A percentile compares a stretch with the other conserved stretches of the same genome.
Conservation (phyloP, 2,797 vertebrate genomes). For the Hippopotamyrus pictus region DNA sequence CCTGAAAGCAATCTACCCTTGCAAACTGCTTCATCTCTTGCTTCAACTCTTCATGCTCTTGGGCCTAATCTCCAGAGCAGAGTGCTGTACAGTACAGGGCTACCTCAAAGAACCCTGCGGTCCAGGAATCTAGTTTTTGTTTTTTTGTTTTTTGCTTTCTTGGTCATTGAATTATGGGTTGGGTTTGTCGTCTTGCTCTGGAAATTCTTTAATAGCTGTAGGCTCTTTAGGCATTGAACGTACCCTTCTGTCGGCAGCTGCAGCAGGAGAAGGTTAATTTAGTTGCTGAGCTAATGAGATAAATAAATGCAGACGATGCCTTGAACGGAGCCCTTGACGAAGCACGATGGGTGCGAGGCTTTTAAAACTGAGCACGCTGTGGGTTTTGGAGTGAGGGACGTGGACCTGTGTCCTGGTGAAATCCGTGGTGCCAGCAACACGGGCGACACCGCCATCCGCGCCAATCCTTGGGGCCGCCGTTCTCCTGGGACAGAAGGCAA, state of each 20-base stretch:
- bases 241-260: not conserved
- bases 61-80: not conserved
- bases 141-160: not conserved
- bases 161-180: not conserved
- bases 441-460: not conserved
- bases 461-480: not conserved
- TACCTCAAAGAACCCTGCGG: not conserved
- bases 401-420: not conserved
- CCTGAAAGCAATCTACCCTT: not conserved
- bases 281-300: not conserved
- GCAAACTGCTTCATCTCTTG: not conserved
- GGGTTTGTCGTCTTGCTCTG: not conserved
- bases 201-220: not conserved
- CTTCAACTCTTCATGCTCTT: not conserved
- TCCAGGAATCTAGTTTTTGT: not conserved
- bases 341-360: not conserved
- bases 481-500: slow-evolving; percentile 34
- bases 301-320: not conserved
- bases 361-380: not conserved
- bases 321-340: not conserved
- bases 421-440: not conserved
- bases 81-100: not conserved
- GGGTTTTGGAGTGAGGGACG: not conserved
- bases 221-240: not conserved
- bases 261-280: not conserved